Evolutionary conservation across 2,888 invertebrate species (phyloP).

Genomic region (Baccha elongata): DNA sequence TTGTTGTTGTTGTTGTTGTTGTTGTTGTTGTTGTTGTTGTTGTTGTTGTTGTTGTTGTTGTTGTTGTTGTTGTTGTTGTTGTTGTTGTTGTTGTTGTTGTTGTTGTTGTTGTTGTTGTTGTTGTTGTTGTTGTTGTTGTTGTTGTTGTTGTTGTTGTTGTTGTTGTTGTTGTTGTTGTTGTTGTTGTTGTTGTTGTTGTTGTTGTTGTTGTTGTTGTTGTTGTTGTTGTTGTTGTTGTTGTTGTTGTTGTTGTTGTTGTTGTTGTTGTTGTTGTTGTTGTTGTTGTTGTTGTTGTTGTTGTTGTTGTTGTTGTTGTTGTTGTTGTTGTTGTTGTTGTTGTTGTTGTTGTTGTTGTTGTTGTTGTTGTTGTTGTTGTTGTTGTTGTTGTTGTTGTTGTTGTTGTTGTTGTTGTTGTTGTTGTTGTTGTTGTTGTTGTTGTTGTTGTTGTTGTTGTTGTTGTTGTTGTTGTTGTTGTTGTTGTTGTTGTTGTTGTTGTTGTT

Average conservation of each 20-base stretch:
- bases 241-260: slow-evolving; percentile 58
- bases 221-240: slow-evolving; percentile 56
- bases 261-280: slow-evolving; percentile 66
- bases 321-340: slow-evolving; percentile 67
- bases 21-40: slow-evolving; percentile 45
- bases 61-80: slow-evolving; percentile 40
- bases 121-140: slow-evolving; percentile 59
- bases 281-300: slow-evolving; percentile 59
- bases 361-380: slow-evolving; percentile 48
- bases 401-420: slow-evolving; percentile 66
- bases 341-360: slow-evolving; percentile 61
- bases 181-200: slow-evolving; percentile 61
- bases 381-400: slow-evolving; percentile 66
- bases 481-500: slow-evolving; percentile 48
- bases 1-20: slow-evolving; percentile 45
- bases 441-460: slow-evolving; percentile 64
- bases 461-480: slow-evolving; percentile 67
- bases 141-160: slow-evolving; percentile 69
- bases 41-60: slow-evolving; percentile 52
- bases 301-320: slow-evolving; percentile 54
- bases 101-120: slow-evolving; percentile 50
- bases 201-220: slow-evolving; percentile 66
- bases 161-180: slow-evolving; percentile 49
- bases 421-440: slow-evolving; percentile 44
- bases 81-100: slow-evolving; percentile 35